phyloP scores from a whole-genome alignment of 2,113 vertebrate genomes.

The Myotis brandtii region DNA sequence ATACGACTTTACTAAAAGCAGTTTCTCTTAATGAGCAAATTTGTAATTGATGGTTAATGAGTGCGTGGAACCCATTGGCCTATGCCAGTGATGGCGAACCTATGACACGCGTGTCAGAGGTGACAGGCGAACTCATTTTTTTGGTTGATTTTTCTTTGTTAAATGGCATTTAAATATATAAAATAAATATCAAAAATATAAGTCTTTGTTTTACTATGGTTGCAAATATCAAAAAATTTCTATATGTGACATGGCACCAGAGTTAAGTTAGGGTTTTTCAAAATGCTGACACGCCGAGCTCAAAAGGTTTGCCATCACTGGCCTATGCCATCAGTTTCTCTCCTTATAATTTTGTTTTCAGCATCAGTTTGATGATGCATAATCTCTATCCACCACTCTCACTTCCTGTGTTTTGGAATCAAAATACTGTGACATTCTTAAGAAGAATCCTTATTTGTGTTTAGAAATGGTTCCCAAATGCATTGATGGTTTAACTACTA shows the following conservation, averaged over 20 bases:
- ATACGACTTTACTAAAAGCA: neutral
- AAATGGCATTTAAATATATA: too few relatives aligned
- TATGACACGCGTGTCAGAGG: too few relatives aligned
- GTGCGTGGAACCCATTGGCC: neutral
- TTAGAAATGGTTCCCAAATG: neutral
- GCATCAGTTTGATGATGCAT: neutral
- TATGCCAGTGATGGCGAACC: neutral
- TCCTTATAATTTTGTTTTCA: neutral
- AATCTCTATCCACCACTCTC: neutral
- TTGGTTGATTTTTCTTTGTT: too few relatives aligned
- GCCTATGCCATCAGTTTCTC: neutral
- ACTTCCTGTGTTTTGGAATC: slow-evolving; percentile 14
- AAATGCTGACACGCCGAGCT: too few relatives aligned
- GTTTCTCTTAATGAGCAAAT: slow-evolving; percentile 1
- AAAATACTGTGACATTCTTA: neutral
- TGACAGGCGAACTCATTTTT: too few relatives aligned
- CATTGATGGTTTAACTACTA: neutral
- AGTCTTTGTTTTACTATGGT: too few relatives aligned
- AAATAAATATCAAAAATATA: too few relatives aligned
- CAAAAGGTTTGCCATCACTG: too few relatives aligned
- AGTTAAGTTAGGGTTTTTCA: too few relatives aligned
- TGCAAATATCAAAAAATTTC: too few relatives aligned
- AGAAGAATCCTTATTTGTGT: neutral
- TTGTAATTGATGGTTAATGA: slow-evolving; percentile 38
- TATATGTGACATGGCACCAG: too few relatives aligned